Evolutionary conservation across 2,797 vertebrate species (phyloP), one percentile per base, ranked within the genome.

Genomic region (Graptemys geographica): DNA sequence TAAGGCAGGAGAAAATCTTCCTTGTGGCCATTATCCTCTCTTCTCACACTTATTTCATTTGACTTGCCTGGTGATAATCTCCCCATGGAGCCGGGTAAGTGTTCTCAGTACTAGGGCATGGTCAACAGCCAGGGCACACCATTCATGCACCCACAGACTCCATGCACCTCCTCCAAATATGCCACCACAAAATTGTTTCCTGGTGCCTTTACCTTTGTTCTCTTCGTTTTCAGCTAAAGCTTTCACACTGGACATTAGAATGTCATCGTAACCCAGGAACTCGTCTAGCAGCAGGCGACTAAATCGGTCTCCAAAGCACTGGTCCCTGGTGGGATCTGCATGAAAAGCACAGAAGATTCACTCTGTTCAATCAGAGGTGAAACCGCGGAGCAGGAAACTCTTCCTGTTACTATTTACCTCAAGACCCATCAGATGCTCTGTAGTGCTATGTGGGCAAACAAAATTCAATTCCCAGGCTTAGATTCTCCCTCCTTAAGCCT

Each of bases 221-320:
- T 99, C 99, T 94, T 99, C 99, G 0, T 99, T 99, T 97, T 99
- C 99, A 0, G 99, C 99, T 18, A 99, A 98, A 27, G 99, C 99
- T 96, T 99, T 99, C 87, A 99, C 99, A 0, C 99, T 99, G 21
- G 99, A 99, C 99, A 99, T 99, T 89, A 99, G 98, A 93, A 99
- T 99, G 98, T 99, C 99, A 2, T 99, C 99, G 0, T 99, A 99
- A 56, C 99, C 99, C 86, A 99, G 97, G 93, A 99, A 99, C 97
- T 99, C 99, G 0, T 99, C 99, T 47, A 99, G 96, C 95, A 99
- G 97, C n/a, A 99, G 99, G 86, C 99, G 99, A 81, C 99, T 99
- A 97, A 99, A 99, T 57, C 99, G 98, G 83, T 99, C 99, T 16
- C 99, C 99, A 13, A 99, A 99, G 96, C 99, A 99, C 97, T 99